These are phyloP conservation scores for Sebastes steindachneri DNA, from an alignment of 2,797 vertebrate genomes.

Conservation along the genomic window DNA sequence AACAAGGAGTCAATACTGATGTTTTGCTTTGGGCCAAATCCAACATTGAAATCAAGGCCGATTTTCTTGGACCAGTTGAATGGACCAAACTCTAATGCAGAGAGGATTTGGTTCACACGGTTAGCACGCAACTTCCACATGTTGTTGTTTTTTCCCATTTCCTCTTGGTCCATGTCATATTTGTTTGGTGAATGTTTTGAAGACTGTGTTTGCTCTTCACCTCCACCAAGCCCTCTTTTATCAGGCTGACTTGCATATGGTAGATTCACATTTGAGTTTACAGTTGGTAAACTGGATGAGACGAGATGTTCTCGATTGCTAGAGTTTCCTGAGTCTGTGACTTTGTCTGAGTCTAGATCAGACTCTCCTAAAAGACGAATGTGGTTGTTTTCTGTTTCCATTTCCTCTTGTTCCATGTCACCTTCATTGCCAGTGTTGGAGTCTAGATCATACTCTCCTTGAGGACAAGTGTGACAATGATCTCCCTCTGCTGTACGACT, in stretches of 20 bases:
- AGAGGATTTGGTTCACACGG: constrained; percentile 17
- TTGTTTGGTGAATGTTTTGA: background rate
- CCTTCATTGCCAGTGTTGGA: background rate
- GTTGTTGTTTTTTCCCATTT: background rate
- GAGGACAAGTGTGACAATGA: background rate
- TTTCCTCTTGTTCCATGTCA: background rate
- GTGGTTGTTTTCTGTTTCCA: background rate
- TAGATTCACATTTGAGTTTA: background rate
- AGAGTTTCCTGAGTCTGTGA: background rate
- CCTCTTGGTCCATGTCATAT: background rate
- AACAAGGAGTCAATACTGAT: constrained; percentile 3
- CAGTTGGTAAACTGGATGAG: background rate
- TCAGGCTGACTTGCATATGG: background rate
- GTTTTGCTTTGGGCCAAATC: constrained; percentile 21
- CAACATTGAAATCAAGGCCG: constrained; percentile 24
- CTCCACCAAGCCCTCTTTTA: background rate
- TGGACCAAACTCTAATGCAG: background rate
- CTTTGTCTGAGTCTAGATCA: background rate
- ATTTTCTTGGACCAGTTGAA: accelerated
- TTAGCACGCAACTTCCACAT: constrained; percentile 38
- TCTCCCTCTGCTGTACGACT: background rate
- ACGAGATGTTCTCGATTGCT: background rate
- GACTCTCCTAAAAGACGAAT: background rate
- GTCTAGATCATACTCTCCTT: background rate
- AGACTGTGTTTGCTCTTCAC: background rate